Conservation (phyloP, 1,140 invertebrate genomes). For the Drosophila ficusphila region DNA sequence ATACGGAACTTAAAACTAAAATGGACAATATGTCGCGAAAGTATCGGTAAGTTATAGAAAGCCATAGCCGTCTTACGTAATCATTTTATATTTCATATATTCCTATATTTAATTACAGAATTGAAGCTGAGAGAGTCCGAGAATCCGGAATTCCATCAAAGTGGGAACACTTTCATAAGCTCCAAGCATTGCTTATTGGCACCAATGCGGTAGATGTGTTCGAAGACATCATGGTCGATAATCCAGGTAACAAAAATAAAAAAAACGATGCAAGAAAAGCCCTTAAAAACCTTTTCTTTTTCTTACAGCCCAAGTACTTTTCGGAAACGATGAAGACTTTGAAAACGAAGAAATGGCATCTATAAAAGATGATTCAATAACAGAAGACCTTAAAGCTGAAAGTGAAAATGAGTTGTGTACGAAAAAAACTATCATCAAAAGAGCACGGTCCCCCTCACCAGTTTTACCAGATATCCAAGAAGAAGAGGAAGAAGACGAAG, state of each 20-base stretch:
- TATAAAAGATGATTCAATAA: background rate
- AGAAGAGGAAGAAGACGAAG: background rate
- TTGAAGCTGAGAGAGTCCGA: slow-evolving; percentile 35
- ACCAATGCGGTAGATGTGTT: slow-evolving; percentile 39
- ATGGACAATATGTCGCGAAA: slow-evolving; percentile 64
- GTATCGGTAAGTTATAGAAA: slow-evolving; percentile 35
- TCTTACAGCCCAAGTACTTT: background rate
- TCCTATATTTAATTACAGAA: background rate
- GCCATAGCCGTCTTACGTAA: background rate
- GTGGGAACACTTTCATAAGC: slow-evolving; percentile 52
- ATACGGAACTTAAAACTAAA: slow-evolving; percentile 53
- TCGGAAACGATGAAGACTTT: background rate
- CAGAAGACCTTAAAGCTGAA: background rate
- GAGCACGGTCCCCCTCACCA: background rate
- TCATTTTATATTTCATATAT: background rate
- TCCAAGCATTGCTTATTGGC: slow-evolving; percentile 42
- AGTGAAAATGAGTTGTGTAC: background rate
- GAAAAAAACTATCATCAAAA: background rate
- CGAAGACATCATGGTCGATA: slow-evolving; percentile 48
- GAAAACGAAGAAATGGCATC: slow-evolving; percentile 7
- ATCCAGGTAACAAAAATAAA: slow-evolving; percentile 4
- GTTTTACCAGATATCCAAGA: background rate
- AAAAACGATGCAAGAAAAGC: background rate
- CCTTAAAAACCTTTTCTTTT: background rate
- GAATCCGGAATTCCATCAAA: slow-evolving; percentile 26